Percentiles rank a stretch among this genome's conserved stretches.
Evolutionary conservation across 2,888 invertebrate species (phyloP).

Genomic region (Pomacea canaliculata): DNA sequence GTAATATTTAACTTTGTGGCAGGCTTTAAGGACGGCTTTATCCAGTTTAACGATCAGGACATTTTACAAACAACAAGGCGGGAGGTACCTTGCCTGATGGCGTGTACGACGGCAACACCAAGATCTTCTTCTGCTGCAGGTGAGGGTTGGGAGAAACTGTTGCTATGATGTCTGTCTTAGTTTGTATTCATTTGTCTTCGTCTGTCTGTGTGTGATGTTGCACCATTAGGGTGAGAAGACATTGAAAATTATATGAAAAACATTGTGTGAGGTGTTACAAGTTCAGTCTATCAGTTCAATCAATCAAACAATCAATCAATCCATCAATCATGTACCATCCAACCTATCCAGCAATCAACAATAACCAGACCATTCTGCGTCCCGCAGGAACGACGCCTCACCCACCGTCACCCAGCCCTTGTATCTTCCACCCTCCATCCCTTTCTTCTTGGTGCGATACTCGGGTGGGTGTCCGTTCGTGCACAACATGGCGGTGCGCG

Average conservation of each 20-base stretch:
- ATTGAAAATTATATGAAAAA: too few species aligned
- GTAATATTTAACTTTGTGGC: too few species aligned
- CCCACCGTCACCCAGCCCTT: constrained; percentile 28
- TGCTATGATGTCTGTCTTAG: not conserved
- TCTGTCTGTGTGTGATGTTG: not conserved
- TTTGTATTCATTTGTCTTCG: not conserved
- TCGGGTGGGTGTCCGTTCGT: constrained; percentile 35
- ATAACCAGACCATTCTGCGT: too few species aligned
- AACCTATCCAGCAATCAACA: too few species aligned
- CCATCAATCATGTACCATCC: too few species aligned
- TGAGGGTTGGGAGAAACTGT: not conserved
- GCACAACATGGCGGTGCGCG: constrained; percentile 33
- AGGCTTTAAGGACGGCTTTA: constrained; percentile 36
- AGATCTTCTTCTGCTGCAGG: constrained; percentile 36
- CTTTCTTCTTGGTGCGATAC: constrained; percentile 38
- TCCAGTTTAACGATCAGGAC: constrained; percentile 32
- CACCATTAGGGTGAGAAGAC: too few species aligned
- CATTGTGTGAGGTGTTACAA: too few species aligned
- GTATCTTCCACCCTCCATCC: constrained; percentile 35
- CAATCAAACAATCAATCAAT: too few species aligned
- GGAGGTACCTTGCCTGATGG: constrained; percentile 38
- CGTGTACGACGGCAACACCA: constrained; percentile 30
- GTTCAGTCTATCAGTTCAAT: too few species aligned
- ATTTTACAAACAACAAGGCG: constrained; percentile 18
- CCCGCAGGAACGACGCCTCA: constrained; percentile 26